These are phyloP conservation scores for Bergia puertoricense DNA, from an alignment of 92 coral and sea anemone genomes.

Conservation along the genomic window DNA sequence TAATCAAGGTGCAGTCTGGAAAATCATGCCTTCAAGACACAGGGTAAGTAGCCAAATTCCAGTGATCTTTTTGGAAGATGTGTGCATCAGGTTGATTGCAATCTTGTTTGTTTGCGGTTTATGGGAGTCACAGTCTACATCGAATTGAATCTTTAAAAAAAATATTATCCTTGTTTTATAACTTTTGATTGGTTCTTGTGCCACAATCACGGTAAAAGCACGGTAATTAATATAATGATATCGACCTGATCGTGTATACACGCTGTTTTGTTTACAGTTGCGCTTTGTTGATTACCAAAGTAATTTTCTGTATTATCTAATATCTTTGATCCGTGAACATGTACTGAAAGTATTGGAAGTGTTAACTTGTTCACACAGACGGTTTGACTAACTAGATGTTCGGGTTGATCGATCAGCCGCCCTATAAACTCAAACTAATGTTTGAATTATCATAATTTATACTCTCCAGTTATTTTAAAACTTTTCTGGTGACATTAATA, in stretches of 20 bases:
- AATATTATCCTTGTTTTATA: too few species aligned
- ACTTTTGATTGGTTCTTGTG: background rate
- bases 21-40: constrained; percentile 31
- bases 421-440: background rate
- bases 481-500: background rate
- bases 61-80: background rate
- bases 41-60: constrained; percentile 12
- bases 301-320: background rate
- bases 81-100: background rate
- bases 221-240: background rate
- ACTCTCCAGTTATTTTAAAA: too few species aligned
- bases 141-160: background rate
- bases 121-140: background rate
- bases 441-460: background rate
- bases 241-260: background rate
- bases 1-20: background rate
- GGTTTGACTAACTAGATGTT: background rate
- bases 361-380: background rate
- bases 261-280: constrained; percentile 2
- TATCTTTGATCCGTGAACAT: background rate
- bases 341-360: background rate
- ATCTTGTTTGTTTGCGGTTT: background rate
- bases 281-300: constrained; percentile 1
- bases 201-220: background rate
- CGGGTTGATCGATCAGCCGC: too few species aligned